These are phyloP conservation scores for Hydropsyche tenuis DNA, from an alignment of 1,140 invertebrate species.

Conservation along the genomic window DNA sequence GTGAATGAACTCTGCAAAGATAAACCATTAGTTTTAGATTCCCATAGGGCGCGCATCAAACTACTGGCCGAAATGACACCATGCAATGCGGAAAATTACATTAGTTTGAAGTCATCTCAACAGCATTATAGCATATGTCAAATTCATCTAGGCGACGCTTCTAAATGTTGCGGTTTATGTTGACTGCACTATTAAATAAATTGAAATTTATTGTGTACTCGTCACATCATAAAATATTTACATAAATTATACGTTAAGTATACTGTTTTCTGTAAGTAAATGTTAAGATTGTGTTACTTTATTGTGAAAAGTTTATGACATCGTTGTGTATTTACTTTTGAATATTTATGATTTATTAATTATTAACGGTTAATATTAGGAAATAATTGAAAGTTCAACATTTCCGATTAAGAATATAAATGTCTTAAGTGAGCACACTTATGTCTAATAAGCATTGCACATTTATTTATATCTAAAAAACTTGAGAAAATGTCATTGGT, in stretches of 20 bases:
- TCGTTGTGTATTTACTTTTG: conserved; percentile 34
- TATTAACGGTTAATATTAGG: background rate
- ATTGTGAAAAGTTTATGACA: conserved; percentile 42
- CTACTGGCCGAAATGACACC: conserved; percentile 44
- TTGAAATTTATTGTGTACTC: conserved; percentile 23
- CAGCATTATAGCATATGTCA: conserved; percentile 57
- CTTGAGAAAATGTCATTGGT: conserved; percentile 40
- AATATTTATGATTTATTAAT: conserved; percentile 33
- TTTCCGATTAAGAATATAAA: conserved; percentile 17
- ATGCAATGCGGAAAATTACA: conserved; percentile 16
- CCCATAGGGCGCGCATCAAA: conserved; percentile 45
- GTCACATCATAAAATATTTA: conserved; percentile 26
- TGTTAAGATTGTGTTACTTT: conserved; percentile 45
- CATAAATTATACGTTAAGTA: conserved; percentile 15
- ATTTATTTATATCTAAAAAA: background rate
- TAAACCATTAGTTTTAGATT: conserved; percentile 45
- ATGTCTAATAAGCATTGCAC: background rate
- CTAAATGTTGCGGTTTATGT: conserved; percentile 68
- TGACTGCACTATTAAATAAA: conserved; percentile 52
- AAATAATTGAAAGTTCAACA: background rate
- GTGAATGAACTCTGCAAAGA: conserved; percentile 48
- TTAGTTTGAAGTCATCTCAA: conserved; percentile 30
- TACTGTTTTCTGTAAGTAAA: conserved; percentile 37
- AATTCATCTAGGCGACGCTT: conserved; percentile 64
- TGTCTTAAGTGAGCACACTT: conserved; percentile 19